Evolutionary conservation across 2,113 vertebrate species (phyloP), one percentile per base, ranked within the genome.

Genomic region (Aix galericulata): DNA sequence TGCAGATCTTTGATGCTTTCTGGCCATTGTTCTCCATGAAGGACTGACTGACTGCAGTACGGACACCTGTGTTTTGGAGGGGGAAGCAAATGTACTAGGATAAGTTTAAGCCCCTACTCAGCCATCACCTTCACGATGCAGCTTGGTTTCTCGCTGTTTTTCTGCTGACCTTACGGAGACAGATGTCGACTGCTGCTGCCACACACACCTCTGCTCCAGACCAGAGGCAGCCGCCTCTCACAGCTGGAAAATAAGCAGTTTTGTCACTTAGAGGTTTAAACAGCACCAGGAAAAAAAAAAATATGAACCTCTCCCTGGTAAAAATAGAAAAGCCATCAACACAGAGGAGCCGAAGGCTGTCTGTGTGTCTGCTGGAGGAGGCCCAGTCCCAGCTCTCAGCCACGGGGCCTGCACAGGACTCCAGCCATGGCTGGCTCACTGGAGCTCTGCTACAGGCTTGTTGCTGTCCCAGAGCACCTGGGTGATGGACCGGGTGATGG

Each of bases 11-110:
- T 48, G 21, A 38, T 52, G 23, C 25, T 92, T 75, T 76, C 71
- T 66, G 59, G 52, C 22, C 50, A 22, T 38, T 0, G 0, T 23
- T 94, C 25, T 69, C 26, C 58, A 44, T 0, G 2, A 79, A 56
- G 67, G 25, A 52, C 32, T 46, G 75, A 46, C 83, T 74, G 62
- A 27, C 31, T 74, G 56, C 23, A 1, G 1, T n/a, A 50, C 0
- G 2, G 42, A 9, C 6, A 63, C 8, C 36, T 29, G 4, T 20
- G 7, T 34, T 76, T 69, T 36, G 13, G 26, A 76, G 10, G 7
- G 13, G 53, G 26, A 76, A 82, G 31, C 1, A 0, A 42, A 46
- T 1, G 1, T 20, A 79, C 17, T 20, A 46, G 4, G 5, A 32
- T 69, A 74, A 66, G 7, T 13, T 8, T 62, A 22, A 91, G 31